Conservation (phyloP, 2,888 invertebrate genomes). For the Craniophora ligustri region DNA sequence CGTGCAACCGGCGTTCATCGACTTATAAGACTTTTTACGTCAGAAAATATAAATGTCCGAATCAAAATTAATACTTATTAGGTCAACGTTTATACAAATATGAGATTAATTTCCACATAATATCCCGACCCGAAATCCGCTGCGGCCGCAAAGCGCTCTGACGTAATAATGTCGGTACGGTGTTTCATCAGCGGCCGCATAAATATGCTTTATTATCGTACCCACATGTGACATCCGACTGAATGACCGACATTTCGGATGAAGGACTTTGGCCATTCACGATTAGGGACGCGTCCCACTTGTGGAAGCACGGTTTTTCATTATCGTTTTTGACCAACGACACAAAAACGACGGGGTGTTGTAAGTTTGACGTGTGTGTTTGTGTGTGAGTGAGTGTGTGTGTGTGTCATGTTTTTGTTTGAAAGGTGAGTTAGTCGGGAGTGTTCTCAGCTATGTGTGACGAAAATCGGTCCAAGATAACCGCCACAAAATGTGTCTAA, state of each 20-base stretch:
- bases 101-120: conserved; percentile 15
- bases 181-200: conserved; percentile 44
- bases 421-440: too few relatives aligned
- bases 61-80: too few relatives aligned
- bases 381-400: too few relatives aligned
- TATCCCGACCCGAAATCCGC: conserved; percentile 5
- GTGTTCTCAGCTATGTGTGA: not conserved
- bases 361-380: too few relatives aligned
- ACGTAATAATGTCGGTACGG: conserved; percentile 15
- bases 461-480: too few relatives aligned
- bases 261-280: conserved; percentile 22
- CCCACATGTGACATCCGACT: conserved; percentile 23
- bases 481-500: too few relatives aligned
- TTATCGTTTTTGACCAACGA: not conserved
- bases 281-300: not conserved
- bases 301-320: not conserved
- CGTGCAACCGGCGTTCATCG: too few relatives aligned
- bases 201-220: conserved; percentile 47
- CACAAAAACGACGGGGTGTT: too few relatives aligned
- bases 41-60: too few relatives aligned
- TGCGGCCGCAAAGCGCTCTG: not conserved
- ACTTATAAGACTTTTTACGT: too few relatives aligned
- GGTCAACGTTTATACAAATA: conserved; percentile 6
- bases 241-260: conserved; percentile 9
- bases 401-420: too few relatives aligned